These are phyloP conservation scores for Sphaerophoria taeniata DNA, from an alignment of 2,888 invertebrate species.

Conservation along the genomic window DNA sequence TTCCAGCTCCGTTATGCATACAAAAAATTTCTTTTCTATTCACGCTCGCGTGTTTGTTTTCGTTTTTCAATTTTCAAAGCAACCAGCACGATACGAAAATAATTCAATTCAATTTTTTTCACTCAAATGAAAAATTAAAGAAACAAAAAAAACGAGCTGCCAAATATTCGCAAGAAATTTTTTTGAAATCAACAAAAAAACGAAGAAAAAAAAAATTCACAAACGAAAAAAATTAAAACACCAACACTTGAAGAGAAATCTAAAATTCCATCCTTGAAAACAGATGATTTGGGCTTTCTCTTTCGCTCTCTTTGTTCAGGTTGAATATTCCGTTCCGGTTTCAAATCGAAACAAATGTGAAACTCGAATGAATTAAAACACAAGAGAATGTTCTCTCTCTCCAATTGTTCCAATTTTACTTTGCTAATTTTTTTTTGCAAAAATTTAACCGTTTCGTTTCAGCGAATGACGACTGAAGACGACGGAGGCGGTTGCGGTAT, in stretches of 20 bases:
- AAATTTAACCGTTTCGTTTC: slow-evolving; percentile 11
- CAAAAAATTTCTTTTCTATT: slow-evolving; percentile 48
- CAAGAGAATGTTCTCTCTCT: slow-evolving; percentile 48
- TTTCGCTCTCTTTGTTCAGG: slow-evolving; percentile 21
- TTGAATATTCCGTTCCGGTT: neutral
- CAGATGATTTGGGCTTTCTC: slow-evolving; percentile 60
- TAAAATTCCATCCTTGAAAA: slow-evolving; percentile 62
- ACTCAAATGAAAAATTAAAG: too few species aligned
- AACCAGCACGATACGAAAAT: slow-evolving; percentile 21
- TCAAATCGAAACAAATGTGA: neutral
- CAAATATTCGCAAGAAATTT: slow-evolving; percentile 30
- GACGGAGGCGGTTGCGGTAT: slow-evolving; percentile 26
- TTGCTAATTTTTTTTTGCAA: slow-evolving; percentile 24
- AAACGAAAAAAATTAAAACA: slow-evolving; percentile 50
- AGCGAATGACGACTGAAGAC: neutral
- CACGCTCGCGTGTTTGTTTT: slow-evolving; percentile 21
- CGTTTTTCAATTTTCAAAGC: neutral
- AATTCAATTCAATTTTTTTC: slow-evolving; percentile 22
- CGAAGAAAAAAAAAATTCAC: slow-evolving; percentile 26
- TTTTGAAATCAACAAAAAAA: slow-evolving; percentile 7
- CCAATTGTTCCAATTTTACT: slow-evolving; percentile 37
- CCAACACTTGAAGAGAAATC: slow-evolving; percentile 40
- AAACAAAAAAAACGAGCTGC: slow-evolving; percentile 34
- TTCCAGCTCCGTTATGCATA: slow-evolving; percentile 72
- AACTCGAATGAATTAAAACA: neutral